phyloP scores from a whole-genome alignment of 1,140 invertebrate genomes.

The Papilio xuthus region DNA sequence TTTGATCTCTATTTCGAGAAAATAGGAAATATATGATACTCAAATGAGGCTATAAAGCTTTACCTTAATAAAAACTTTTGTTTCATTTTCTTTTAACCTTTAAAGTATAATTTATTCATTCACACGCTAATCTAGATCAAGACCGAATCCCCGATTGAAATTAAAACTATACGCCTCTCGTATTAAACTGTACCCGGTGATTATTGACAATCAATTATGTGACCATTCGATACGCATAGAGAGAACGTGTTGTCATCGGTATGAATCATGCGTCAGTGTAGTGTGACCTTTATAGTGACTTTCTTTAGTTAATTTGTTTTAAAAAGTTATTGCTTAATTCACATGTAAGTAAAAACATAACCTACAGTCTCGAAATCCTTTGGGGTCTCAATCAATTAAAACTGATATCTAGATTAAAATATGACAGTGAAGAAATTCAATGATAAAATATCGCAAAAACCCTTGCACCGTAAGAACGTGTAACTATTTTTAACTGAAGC shows the following conservation, averaged over 20 bases:
- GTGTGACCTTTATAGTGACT: not conserved
- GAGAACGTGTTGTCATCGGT: slow-evolving; percentile 9
- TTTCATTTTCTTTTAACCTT: no score
- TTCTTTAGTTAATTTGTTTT: not conserved
- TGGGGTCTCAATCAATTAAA: not conserved
- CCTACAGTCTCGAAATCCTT: not conserved
- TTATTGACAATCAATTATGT: slow-evolving; percentile 28
- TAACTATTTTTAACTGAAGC: no score
- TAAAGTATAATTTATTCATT: not conserved
- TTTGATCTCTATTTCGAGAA: not conserved
- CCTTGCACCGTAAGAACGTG: not conserved
- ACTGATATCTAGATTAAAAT: not conserved
- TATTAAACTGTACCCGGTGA: slow-evolving; percentile 19
- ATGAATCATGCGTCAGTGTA: slow-evolving; percentile 8
- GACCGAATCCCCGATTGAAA: slow-evolving; percentile 21
- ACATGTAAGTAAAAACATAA: not conserved
- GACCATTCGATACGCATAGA: slow-evolving; percentile 26
- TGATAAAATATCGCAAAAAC: no score
- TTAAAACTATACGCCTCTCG: slow-evolving; percentile 13
- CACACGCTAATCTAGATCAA: slow-evolving; percentile 22
- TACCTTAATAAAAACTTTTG: not conserved
- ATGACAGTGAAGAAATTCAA: not conserved
- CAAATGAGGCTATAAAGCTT: not conserved
- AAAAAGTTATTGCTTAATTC: not conserved
- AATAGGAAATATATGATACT: not conserved